phyloP scores from a whole-genome alignment of 1,140 invertebrate genomes.

The Pseudomyrmex sp. region DNA sequence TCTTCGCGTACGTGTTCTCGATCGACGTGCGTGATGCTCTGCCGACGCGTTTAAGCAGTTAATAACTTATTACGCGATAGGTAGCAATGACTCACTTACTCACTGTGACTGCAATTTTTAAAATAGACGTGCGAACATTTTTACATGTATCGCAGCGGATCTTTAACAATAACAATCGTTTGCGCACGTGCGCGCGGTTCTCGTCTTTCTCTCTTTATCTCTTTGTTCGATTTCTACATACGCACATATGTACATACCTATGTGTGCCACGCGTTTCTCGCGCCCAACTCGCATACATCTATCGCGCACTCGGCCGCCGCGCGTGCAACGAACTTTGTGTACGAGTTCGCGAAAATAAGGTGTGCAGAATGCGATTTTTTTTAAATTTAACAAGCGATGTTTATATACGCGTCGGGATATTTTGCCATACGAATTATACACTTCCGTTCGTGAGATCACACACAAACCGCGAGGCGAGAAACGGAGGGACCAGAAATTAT shows the following conservation, averaged over 20 bases:
- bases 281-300: neutral
- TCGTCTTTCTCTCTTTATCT: neutral
- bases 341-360: neutral
- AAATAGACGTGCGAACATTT: constrained; percentile 33
- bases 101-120: constrained; percentile 52
- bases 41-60: constrained; percentile 18
- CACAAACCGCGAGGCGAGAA: neutral
- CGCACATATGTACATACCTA: too few species aligned
- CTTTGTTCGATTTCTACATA: neutral
- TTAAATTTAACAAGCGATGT: constrained; percentile 34
- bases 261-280: neutral
- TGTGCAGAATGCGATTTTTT: constrained; percentile 1
- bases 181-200: neutral
- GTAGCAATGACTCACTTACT: constrained; percentile 46
- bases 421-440: constrained; percentile 17
- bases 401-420: constrained; percentile 11
- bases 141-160: neutral
- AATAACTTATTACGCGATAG: constrained; percentile 19
- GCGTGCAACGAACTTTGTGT: constrained; percentile 30
- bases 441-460: constrained; percentile 38
- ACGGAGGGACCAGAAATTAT: constrained; percentile 1
- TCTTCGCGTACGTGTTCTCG: neutral
- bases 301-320: neutral
- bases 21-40: constrained; percentile 11
- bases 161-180: constrained; percentile 6